Conservation (phyloP, 2,797 vertebrate genomes). For the Scolopax bukidnonensis region DNA sequence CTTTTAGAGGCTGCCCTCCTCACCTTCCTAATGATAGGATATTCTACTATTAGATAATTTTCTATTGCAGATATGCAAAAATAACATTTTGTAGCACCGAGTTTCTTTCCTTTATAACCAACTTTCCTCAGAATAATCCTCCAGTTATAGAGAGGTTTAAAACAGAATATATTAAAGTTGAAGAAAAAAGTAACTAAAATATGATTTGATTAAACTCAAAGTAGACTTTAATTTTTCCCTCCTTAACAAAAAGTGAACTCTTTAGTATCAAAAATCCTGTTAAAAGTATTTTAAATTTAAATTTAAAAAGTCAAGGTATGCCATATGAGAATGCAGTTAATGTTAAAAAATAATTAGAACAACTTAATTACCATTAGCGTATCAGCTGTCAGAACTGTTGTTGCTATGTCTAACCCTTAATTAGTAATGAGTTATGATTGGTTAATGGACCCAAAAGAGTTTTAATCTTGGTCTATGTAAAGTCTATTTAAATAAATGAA, state of each 20-base stretch:
- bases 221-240: background rate
- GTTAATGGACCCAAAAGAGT: conserved; percentile 34
- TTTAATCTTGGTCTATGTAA: background rate
- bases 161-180: background rate
- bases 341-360: background rate
- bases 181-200: background rate
- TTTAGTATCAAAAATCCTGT: background rate
- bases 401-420: conserved; percentile 20
- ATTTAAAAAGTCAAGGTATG: background rate
- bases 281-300: background rate
- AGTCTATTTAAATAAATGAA: conserved; percentile 5
- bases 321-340: background rate
- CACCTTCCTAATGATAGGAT: background rate
- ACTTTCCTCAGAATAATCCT: background rate
- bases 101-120: background rate
- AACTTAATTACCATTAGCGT: conserved; percentile 10
- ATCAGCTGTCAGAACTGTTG: conserved; percentile 33
- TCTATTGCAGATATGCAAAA: background rate
- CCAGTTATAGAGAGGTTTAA: background rate
- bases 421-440: conserved; percentile 45
- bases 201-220: background rate
- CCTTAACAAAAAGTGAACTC: background rate
- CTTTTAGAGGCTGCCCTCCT: background rate
- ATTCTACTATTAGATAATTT: background rate
- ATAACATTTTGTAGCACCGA: background rate